Conservation (phyloP, 1,140 invertebrate genomes). For the Atta colombica region DNA sequence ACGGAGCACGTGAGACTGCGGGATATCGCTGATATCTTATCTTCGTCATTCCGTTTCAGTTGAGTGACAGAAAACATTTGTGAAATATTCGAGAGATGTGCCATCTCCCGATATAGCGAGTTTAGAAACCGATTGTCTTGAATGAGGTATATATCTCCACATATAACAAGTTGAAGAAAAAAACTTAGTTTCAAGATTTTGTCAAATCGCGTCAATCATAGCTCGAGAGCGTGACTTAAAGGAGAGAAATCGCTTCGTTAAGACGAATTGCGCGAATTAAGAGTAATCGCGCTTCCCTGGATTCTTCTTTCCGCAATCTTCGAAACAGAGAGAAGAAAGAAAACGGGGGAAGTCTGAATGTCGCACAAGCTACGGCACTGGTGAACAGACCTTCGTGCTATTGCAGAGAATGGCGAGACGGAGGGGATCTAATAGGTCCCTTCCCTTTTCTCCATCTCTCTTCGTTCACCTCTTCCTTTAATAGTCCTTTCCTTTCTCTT, state of each 20-base stretch:
- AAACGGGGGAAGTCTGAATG: background rate
- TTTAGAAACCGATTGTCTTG: background rate
- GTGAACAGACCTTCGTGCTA: constrained; percentile 48
- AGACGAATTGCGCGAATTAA: constrained; percentile 33
- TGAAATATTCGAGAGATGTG: background rate
- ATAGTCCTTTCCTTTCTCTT: constrained; percentile 38
- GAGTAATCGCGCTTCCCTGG: constrained; percentile 19
- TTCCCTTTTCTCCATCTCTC: constrained; percentile 65
- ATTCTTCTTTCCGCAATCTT: constrained; percentile 30
- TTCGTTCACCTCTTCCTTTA: constrained; percentile 33
- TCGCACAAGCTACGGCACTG: constrained; percentile 50
- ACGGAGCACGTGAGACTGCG: background rate
- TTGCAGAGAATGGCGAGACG: constrained; percentile 55
- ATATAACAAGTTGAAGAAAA: background rate
- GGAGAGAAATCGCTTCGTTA: constrained; percentile 36
- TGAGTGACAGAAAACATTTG: background rate
- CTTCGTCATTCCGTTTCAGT: background rate
- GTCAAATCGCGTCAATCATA: background rate
- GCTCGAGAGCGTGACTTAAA: background rate
- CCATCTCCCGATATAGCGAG: background rate
- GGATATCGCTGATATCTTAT: constrained; percentile 1
- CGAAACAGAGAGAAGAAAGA: background rate
- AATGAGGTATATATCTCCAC: no score
- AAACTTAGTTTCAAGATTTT: background rate
- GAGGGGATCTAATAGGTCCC: constrained; percentile 74